These are phyloP conservation scores for Teleogryllus occipitalis DNA, from an alignment of 1,140 invertebrate genomes.

Conservation along the genomic window DNA sequence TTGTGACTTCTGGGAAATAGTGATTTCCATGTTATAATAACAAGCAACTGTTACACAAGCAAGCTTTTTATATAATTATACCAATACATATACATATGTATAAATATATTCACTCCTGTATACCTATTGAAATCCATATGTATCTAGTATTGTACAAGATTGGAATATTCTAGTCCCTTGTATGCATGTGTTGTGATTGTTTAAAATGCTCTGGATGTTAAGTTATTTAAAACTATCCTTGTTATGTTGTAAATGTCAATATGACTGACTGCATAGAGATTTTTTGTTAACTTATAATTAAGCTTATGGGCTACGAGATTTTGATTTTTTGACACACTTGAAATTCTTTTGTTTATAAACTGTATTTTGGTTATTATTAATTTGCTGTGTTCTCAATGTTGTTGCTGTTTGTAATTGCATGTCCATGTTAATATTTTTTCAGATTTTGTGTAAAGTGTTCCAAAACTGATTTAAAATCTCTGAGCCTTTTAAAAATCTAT, in stretches of 20 bases:
- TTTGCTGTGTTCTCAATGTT: too few species aligned
- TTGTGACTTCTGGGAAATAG: not conserved
- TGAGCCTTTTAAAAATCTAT: too few species aligned
- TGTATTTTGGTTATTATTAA: not conserved
- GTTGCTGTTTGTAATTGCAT: too few species aligned
- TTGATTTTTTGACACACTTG: not conserved
- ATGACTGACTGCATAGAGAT: not conserved
- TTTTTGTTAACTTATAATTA: not conserved
- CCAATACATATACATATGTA: not conserved
- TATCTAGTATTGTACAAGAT: not conserved
- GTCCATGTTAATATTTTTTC: too few species aligned
- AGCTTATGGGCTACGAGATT: not conserved
- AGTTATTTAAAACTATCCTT: not conserved
- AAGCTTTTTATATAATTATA: slow-evolving; percentile 3
- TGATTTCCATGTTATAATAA: not conserved
- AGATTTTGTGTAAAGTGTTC: too few species aligned
- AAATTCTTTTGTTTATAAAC: not conserved
- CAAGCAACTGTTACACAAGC: not conserved
- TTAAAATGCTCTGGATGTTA: not conserved
- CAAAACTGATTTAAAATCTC: too few species aligned
- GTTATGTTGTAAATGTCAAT: not conserved
- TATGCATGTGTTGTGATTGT: not conserved
- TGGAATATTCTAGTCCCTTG: not conserved
- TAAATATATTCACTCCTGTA: not conserved
- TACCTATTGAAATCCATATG: not conserved